A percentile compares a stretch with the other conserved stretches of the same genome.
phyloP scores from a whole-genome alignment of 64 coral and sea anemone species.

The Montipora capricornis region DNA sequence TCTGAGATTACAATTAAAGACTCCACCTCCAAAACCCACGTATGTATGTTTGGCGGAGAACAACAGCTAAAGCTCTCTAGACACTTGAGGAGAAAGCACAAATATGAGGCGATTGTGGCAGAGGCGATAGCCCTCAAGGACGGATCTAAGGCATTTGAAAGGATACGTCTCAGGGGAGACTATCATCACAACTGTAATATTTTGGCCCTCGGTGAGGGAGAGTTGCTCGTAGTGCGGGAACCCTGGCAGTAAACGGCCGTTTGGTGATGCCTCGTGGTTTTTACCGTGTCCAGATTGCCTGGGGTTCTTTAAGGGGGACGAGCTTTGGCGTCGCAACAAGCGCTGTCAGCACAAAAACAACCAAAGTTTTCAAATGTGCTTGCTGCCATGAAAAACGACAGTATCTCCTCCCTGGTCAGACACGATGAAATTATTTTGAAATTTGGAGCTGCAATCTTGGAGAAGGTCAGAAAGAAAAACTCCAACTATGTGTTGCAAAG shows the following conservation, averaged over 20 bases:
- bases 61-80: not conserved
- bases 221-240: constrained; percentile 55
- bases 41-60: not conserved
- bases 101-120: constrained; percentile 19
- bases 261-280: not conserved
- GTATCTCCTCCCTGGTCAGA: not conserved
- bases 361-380: not conserved
- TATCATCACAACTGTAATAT: constrained; percentile 76
- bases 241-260: not conserved
- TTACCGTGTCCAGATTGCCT: constrained; percentile 41
- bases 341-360: not conserved
- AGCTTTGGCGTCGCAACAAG: constrained; percentile 60
- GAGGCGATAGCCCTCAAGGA: constrained; percentile 9
- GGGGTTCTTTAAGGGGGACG: constrained; percentile 39
- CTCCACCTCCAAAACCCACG: too few relatives aligned
- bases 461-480: constrained; percentile 11
- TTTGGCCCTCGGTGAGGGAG: constrained; percentile 18
- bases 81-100: constrained; percentile 24
- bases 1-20: too few relatives aligned
- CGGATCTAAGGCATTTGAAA: constrained; percentile 18
- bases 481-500: constrained; percentile 1
- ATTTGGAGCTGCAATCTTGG: not conserved
- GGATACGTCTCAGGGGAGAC: constrained; percentile 44
- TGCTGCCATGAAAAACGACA: not conserved
- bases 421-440: not conserved